Percentiles rank a stretch among this genome's conserved stretches.
Conservation (phyloP, 2,113 vertebrate genomes). For the Terrapene triunguis region DNA sequence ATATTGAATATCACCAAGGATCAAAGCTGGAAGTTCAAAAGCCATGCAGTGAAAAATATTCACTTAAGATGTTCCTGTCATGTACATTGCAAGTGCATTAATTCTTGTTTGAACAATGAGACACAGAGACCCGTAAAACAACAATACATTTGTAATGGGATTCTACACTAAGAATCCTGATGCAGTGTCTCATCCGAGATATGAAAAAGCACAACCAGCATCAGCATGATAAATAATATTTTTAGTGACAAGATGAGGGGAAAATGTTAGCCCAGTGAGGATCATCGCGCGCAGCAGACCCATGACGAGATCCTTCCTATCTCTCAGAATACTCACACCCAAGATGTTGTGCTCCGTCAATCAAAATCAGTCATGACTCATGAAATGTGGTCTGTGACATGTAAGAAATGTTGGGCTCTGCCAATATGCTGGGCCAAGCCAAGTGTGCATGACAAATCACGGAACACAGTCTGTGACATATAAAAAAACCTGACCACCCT, state of each 20-base stretch:
- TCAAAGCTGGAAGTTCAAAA: not conserved
- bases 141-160: not conserved
- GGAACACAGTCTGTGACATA: not conserved
- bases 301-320: not conserved
- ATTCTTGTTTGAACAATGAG: not conserved
- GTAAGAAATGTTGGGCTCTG: fast-evolving
- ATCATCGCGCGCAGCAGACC: fast-evolving
- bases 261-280: not conserved
- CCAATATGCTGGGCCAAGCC: fast-evolving
- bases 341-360: not conserved
- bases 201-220: not conserved
- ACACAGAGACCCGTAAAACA: not conserved
- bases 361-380: not conserved
- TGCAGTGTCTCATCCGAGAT: not conserved
- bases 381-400: not conserved
- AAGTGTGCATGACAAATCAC: fast-evolving
- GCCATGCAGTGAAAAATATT: not conserved
- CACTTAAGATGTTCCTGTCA: not conserved
- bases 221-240: not conserved
- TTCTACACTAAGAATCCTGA: not conserved
- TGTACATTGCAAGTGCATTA: not conserved
- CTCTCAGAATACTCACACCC: not conserved
- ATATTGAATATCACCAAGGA: not conserved
- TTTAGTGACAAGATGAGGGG: not conserved
- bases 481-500: not conserved